Evolutionary conservation across 2,797 vertebrate species (phyloP).

Genomic region (Myotis myotis): DNA sequence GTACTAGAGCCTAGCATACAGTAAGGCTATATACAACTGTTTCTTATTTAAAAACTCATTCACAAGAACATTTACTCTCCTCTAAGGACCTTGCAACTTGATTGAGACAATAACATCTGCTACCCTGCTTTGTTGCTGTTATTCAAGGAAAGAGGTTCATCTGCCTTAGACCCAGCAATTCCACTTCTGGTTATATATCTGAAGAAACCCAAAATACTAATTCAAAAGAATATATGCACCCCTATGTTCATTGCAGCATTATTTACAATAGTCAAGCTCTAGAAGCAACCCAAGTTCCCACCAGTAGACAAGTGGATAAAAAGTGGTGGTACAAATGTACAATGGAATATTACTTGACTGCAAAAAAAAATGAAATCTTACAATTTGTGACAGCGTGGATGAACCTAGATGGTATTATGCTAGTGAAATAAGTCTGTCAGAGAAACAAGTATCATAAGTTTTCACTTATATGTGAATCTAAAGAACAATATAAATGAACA

Average conservation of each 20-base stretch:
- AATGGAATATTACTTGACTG: background rate
- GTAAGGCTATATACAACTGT: background rate
- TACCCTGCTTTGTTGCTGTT: background rate
- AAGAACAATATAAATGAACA: background rate
- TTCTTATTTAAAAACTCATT: background rate
- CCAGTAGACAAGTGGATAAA: background rate
- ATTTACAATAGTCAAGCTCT: background rate
- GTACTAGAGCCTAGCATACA: background rate
- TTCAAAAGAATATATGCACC: background rate
- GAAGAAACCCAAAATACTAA: background rate
- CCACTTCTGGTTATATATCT: background rate
- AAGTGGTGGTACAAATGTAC: background rate
- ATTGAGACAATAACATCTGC: background rate
- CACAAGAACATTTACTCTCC: background rate
- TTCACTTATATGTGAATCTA: background rate
- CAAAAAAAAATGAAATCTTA: background rate
- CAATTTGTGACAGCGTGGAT: background rate
- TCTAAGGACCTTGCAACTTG: background rate
- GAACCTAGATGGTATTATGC: background rate
- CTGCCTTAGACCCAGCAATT: background rate
- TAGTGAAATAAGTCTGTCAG: background rate
- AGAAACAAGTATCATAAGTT: background rate
- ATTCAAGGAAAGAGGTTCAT: background rate
- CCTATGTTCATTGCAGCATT: background rate
- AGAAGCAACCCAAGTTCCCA: background rate